Conservation (phyloP, 2,113 vertebrate genomes). For the Callipepla californica region DNA sequence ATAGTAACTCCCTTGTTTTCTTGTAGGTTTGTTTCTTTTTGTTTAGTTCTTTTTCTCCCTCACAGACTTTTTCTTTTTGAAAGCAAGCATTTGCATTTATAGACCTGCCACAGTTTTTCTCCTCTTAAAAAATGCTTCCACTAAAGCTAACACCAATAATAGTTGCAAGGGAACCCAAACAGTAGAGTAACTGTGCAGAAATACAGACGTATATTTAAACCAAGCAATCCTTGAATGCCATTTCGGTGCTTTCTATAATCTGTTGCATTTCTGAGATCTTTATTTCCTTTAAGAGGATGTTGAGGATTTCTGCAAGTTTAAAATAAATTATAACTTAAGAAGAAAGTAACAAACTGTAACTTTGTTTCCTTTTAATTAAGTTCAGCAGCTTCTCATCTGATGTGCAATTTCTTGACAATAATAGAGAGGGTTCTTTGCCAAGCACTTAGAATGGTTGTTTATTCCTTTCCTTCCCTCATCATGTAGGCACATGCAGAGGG, state of each 20-base stretch:
- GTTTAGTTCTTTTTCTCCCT: not conserved
- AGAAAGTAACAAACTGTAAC: not conserved
- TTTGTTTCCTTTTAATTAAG: constrained; percentile 27
- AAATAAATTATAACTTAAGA: constrained; percentile 25
- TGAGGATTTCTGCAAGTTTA: constrained; percentile 23
- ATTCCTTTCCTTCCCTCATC: constrained; percentile 13
- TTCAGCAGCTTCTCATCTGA: not conserved
- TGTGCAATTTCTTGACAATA: constrained; percentile 36
- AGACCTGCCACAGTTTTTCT: not conserved
- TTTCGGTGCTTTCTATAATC: not conserved
- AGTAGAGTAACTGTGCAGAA: not conserved
- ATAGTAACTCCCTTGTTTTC: not conserved
- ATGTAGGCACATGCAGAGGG: constrained; percentile 20
- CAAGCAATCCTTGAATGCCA: not conserved
- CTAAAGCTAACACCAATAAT: not conserved
- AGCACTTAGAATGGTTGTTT: constrained; percentile 20
- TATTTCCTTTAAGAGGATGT: not conserved
- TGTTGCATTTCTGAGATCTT: not conserved
- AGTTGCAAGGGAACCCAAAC: not conserved
- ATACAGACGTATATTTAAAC: not conserved
- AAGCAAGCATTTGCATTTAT: not conserved
- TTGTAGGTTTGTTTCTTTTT: not conserved
- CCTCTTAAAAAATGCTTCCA: not conserved
- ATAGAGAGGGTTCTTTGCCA: constrained; percentile 15
- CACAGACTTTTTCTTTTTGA: not conserved